Conservation (phyloP, 1,140 invertebrate genomes). For the Halesus radiatus region DNA sequence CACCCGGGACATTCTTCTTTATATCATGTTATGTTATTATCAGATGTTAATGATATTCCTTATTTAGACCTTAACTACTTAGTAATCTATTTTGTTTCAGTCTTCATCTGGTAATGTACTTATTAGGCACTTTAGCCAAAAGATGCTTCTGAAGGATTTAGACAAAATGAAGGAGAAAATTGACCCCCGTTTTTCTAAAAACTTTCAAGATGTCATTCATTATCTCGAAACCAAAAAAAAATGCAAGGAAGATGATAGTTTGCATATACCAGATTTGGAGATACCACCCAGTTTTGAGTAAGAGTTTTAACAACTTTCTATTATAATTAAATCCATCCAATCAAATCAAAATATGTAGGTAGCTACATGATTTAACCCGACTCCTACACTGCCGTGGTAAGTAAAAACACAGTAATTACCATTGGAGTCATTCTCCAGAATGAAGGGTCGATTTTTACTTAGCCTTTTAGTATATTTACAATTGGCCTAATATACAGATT, state of each 20-base stretch:
- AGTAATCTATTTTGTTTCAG: conserved; percentile 34
- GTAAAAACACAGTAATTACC: too few relatives aligned
- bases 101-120: conserved; percentile 26
- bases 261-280: conserved; percentile 18
- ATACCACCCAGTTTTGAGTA: conserved; percentile 11
- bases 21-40: too few relatives aligned
- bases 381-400: too few relatives aligned
- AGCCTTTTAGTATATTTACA: too few relatives aligned
- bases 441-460: too few relatives aligned
- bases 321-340: background rate
- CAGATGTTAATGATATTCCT: too few relatives aligned
- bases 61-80: too few relatives aligned
- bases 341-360: too few relatives aligned
- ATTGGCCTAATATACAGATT: too few relatives aligned
- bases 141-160: conserved; percentile 24
- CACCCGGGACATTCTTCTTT: too few relatives aligned
- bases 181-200: background rate
- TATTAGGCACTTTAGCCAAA: conserved; percentile 35
- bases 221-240: conserved; percentile 21
- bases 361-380: too few relatives aligned
- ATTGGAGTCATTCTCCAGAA: too few relatives aligned
- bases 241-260: background rate
- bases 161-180: conserved; percentile 18
- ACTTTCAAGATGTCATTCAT: conserved; percentile 42
- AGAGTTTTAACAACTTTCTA: background rate